Evolutionary conservation across 2,113 vertebrate genomes (phyloP).

Genomic region (Puntigrus tetrazona): DNA sequence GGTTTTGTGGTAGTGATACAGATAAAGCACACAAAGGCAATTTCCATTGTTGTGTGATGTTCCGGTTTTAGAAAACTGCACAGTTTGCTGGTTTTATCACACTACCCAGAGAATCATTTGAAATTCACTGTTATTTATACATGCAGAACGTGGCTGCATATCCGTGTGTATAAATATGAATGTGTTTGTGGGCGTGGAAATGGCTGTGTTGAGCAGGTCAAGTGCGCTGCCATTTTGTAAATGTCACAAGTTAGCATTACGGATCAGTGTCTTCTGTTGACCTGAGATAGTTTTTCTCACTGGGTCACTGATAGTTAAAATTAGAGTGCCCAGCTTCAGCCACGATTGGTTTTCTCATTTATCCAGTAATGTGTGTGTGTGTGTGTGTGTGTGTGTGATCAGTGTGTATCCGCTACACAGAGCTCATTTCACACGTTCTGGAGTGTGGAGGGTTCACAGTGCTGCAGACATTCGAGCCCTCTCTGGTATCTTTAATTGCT

Average conservation of each 20-base stretch:
- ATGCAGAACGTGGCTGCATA: background rate
- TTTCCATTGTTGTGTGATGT: background rate
- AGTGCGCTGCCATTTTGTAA: slow-evolving; percentile 22
- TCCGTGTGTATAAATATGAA: background rate
- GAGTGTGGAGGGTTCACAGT: background rate
- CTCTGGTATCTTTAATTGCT: slow-evolving; percentile 40
- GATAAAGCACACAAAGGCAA: background rate
- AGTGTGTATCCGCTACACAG: background rate
- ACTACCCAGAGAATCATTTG: background rate
- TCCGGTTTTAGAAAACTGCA: background rate
- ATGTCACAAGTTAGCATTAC: slow-evolving; percentile 18
- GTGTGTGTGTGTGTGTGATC: too few species aligned
- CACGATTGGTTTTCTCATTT: slow-evolving; percentile 31
- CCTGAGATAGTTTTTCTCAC: slow-evolving; percentile 19
- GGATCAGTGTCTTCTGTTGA: background rate
- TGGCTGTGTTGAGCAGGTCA: background rate
- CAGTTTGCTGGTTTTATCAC: background rate
- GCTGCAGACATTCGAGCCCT: slow-evolving; percentile 7
- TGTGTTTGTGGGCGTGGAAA: background rate
- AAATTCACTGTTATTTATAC: background rate
- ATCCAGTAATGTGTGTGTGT: background rate
- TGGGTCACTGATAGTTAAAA: slow-evolving; percentile 23
- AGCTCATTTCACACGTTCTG: slow-evolving; percentile 24
- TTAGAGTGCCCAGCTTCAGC: slow-evolving; percentile 10
- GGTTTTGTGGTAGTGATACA: background rate